phyloP scores from a whole-genome alignment of 2,888 invertebrate species.

The Leptopilina myrica region DNA sequence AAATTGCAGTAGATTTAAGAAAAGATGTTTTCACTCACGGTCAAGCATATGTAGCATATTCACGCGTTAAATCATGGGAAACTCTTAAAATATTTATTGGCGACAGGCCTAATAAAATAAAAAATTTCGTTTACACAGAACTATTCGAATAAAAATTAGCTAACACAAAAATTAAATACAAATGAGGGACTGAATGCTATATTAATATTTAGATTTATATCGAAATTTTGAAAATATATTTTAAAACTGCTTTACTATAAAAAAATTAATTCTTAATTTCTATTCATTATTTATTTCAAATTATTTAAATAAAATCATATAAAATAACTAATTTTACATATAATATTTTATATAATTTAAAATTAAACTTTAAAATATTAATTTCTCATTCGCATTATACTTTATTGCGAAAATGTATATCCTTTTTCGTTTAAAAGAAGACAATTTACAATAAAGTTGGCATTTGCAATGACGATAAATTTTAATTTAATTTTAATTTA shows the following conservation, averaged over 20 bases:
- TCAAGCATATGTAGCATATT: conserved; percentile 19
- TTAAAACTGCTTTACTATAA: too few relatives aligned
- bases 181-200: too few relatives aligned
- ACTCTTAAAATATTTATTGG: conserved; percentile 44
- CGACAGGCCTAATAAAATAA: conserved; percentile 41
- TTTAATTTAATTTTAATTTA: too few relatives aligned
- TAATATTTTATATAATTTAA: too few relatives aligned
- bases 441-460: conserved; percentile 20
- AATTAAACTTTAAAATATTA: too few relatives aligned
- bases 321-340: too few relatives aligned
- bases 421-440: conserved; percentile 40
- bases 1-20: conserved; percentile 33
- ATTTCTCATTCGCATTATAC: conserved; percentile 34
- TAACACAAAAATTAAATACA: not conserved
- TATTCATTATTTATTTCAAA: too few relatives aligned
- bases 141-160: not conserved
- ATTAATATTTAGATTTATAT: too few relatives aligned
- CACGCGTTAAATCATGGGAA: conserved; percentile 37
- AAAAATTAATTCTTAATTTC: too few relatives aligned
- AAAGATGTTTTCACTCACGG: not conserved
- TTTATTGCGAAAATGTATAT: conserved; percentile 43
- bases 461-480: conserved; percentile 40
- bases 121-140: conserved; percentile 45
- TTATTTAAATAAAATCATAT: too few relatives aligned
- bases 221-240: too few relatives aligned